These are phyloP conservation scores for Drosophila albomicans DNA, from an alignment of 1,140 invertebrate genomes.

Conservation along the genomic window DNA sequence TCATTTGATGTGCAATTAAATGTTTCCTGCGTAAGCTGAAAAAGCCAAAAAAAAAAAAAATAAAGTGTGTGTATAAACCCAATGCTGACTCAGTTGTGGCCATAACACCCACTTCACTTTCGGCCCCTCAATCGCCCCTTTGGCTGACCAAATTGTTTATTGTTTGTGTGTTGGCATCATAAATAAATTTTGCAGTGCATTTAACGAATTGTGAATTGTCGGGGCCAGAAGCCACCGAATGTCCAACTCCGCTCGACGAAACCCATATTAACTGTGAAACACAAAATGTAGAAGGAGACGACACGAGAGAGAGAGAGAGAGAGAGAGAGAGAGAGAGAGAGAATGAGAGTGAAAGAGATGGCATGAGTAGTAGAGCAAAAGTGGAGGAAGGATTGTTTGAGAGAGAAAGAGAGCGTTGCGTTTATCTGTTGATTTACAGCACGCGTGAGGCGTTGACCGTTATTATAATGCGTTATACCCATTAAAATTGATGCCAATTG, in stretches of 20 bases:
- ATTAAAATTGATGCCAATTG: not conserved
- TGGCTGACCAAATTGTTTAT: conserved; percentile 54
- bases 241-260: conserved; percentile 14
- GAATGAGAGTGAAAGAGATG: not conserved
- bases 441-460: conserved; percentile 50
- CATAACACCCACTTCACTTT: not conserved
- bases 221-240: conserved; percentile 32
- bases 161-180: conserved; percentile 72
- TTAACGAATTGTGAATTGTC: conserved; percentile 75
- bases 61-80: not conserved
- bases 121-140: not conserved
- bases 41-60: conserved; percentile 26
- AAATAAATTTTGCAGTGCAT: conserved; percentile 81
- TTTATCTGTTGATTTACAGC: conserved; percentile 82
- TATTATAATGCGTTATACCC: conserved; percentile 34
- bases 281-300: not conserved
- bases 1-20: conserved; percentile 79
- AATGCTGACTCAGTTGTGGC: conserved; percentile 26
- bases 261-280: conserved; percentile 16
- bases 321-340: not conserved
- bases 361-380: not conserved
- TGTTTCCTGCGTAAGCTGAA: conserved; percentile 46
- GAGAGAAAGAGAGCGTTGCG: conserved; percentile 8
- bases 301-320: not conserved
- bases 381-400: not conserved